These are phyloP conservation scores for Umimayanthus kanabou DNA, from an alignment of 92 coral and sea anemone species.

Conservation along the genomic window DNA sequence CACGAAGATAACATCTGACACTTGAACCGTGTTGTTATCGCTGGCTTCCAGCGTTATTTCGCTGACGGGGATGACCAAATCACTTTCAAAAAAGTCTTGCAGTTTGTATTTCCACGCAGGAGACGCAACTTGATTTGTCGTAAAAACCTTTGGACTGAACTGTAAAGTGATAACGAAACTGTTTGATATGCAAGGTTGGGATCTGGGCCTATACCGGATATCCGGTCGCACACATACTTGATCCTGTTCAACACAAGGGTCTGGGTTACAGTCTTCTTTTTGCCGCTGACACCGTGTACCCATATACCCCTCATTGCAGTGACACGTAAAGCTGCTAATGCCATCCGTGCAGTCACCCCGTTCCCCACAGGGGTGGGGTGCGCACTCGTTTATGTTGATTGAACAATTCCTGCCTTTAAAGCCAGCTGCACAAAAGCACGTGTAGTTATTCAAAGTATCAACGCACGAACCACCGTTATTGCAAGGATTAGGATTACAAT, in stretches of 20 bases:
- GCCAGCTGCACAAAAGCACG: constrained; percentile 70
- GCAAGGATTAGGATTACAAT: background rate
- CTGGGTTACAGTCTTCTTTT: constrained; percentile 50
- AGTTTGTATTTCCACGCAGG: constrained; percentile 53
- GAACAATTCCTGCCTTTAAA: constrained; percentile 67
- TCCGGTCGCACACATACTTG: constrained; percentile 59
- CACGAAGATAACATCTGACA: constrained; percentile 27
- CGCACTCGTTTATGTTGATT: constrained; percentile 75
- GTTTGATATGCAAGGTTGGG: constrained; percentile 30
- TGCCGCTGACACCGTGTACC: constrained; percentile 75
- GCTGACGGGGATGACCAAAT: constrained; percentile 13
- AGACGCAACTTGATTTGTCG: constrained; percentile 33
- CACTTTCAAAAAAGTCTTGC: constrained; percentile 26
- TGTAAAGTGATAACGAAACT: constrained; percentile 46
- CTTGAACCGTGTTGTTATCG: constrained; percentile 2
- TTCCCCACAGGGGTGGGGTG: constrained; percentile 24
- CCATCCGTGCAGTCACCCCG: constrained; percentile 72
- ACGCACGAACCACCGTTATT: background rate
- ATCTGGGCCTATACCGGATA: background rate
- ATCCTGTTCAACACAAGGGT: constrained; percentile 43
- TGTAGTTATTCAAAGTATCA: constrained; percentile 41
- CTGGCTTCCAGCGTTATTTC: constrained; percentile 33
- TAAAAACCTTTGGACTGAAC: constrained; percentile 34
- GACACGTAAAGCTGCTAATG: constrained; percentile 65
- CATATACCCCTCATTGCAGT: constrained; percentile 66